Base-by-base conservation (phyloP, 2,888 invertebrate species). In the Tanypteryx hageni region DNA sequence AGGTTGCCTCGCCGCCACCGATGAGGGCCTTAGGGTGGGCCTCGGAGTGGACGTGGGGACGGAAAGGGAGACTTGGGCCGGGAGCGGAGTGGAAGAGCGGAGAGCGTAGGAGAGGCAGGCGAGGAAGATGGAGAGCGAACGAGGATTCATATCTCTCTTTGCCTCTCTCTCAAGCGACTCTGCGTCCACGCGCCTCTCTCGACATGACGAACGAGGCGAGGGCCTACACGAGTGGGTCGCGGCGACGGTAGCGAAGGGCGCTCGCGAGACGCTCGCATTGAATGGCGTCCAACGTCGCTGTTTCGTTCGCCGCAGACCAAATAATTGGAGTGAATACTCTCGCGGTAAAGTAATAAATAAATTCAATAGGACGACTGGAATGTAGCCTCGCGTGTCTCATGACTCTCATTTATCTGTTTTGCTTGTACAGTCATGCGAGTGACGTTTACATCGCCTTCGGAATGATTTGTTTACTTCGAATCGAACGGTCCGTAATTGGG, bases 71-170 rank as follows among this genome's bases (percentile, higher is more conserved):
- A 44, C 44, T n/a, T 89, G 89, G 68, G 89, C 14, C 18, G 89
- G 89, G 89, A 64, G 64, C n/a, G 89, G 89, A 7, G 22, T 89
- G 61, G 89, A 61, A 31, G 31, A 64, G 89, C 56, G 16, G 89
- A 89, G 89, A n/a, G 64, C 89, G 56, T 44, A 89, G 89, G 89
- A 89, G 64, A 89, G 89, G 89, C 61, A 44, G 68, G 64, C 61
- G 89, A 89, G 89, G 64, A 89, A 64, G n/a, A 89, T 44, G n/a
- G 89, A 56, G 61, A 89, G 44, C 44, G 61, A 64, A 44, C 89
- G 64, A 10, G 89, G 89, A 89, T 89, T 89, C 89, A 89, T 89
- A 89, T 89, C 89, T 89, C 89, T 31, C 64, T 83, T 44, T 22
- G 57, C 57, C 57, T 22, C 57, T 85, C 85, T 85, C 57, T 85